Percentiles rank a stretch among this genome's conserved stretches.
phyloP scores from a whole-genome alignment of 2,888 invertebrate species.

The Caenorhabditis wallacei region DNA sequence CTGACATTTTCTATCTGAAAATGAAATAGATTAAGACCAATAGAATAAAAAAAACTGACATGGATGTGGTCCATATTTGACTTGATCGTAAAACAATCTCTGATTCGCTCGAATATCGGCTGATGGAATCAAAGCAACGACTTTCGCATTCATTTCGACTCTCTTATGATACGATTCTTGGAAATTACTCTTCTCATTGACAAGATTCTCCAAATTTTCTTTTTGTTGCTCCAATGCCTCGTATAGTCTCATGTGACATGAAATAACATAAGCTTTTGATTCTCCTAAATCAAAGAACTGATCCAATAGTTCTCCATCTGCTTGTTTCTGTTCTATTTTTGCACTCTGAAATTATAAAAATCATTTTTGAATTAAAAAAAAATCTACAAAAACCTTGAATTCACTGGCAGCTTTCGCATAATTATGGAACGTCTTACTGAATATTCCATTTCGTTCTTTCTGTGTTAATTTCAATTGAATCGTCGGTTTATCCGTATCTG shows the following conservation, averaged over 20 bases:
- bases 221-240: constrained; percentile 59
- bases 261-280: constrained; percentile 55
- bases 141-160: constrained; percentile 34
- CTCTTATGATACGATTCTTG: constrained; percentile 60
- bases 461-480: constrained; percentile 59
- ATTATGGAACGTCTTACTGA: constrained; percentile 56
- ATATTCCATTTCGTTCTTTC: constrained; percentile 56
- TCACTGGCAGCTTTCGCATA: constrained; percentile 42
- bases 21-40: background rate
- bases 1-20: constrained; percentile 64
- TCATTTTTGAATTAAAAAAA: background rate
- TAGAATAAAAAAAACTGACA: constrained; percentile 36
- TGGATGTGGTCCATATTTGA: constrained; percentile 69
- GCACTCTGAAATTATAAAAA: constrained; percentile 30
- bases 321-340: constrained; percentile 39
- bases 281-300: constrained; percentile 50
- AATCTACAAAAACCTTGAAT: constrained; percentile 45
- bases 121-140: constrained; percentile 37
- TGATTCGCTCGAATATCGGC: constrained; percentile 29
- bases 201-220: constrained; percentile 66
- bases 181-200: constrained; percentile 64
- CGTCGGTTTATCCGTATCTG: constrained; percentile 21
- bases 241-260: constrained; percentile 59
- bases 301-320: constrained; percentile 41
- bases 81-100: constrained; percentile 61